Base-by-base conservation (phyloP, 1,140 invertebrate species). In the Lerema accius region DNA sequence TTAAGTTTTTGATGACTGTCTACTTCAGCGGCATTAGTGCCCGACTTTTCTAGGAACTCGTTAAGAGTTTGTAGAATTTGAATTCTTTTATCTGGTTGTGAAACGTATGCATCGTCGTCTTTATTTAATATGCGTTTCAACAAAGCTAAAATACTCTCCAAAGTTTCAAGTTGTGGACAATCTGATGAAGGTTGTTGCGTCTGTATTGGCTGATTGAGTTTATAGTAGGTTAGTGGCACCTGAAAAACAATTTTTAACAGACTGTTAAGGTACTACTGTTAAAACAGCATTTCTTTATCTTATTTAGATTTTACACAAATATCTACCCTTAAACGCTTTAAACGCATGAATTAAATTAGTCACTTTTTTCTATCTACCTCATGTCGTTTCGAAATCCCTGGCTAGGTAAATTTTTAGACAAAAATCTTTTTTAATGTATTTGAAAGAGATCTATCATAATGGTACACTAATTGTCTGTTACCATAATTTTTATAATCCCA, bases 101-200 rank as follows among this genome's bases (percentile, higher is more conserved):
- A 7, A 10, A 26, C 1, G 9, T 43, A 17, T 23, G 37, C 13
- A 14, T 40, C 19, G 23, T 40, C 23, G 13, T 28, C 50, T 26
- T 55, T 17, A 3, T 15, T 19, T 42, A 55, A 0, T 3, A 55
- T n/a, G 3, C 37, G 19, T 5, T 26, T 55, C n/a, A 55, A 15
- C 19, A 55, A n/a, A 19, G 4, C n/a, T 13, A 55, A 55, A 55
- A 55, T 26, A 26, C 40, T 42, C 26, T 55, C 11, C 13, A 55
- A 19, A 7, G 39, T 19, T 55, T 53, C 35, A 14, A 39, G 17
- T 40, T 53, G 19, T 9, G 16, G 37, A 23, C 50, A 53, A 14
- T 32, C 28, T 32, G 28, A 1, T 9, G 28, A 32, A 32, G 9
- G 3, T 9, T 32, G 28, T 32, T 3, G 1, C 9, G 3, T 7